A percentile compares a stretch with the other conserved stretches of the same genome.
Evolutionary conservation across 2,797 vertebrate genomes (phyloP).

Genomic region (Gastrophryne carolinensis): DNA sequence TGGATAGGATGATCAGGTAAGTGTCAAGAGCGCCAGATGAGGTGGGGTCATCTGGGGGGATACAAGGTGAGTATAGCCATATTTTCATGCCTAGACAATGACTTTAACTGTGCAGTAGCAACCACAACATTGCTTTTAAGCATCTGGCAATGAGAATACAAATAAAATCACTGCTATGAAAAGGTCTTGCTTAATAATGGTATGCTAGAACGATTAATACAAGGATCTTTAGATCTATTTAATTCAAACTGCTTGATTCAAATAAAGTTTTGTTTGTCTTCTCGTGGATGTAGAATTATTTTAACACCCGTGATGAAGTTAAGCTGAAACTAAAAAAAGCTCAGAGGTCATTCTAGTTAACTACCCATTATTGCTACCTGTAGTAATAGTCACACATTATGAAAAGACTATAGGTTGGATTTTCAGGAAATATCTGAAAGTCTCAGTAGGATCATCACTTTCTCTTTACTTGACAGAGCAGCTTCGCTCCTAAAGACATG

Average conservation of each 20-base stretch:
- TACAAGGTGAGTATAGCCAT: constrained; percentile 1
- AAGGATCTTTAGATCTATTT: constrained; percentile 27
- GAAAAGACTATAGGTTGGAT: constrained; percentile 13
- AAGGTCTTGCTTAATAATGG: constrained; percentile 18
- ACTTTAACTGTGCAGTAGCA: background rate
- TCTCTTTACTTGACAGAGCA: constrained; percentile 31
- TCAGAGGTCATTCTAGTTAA: constrained; percentile 16
- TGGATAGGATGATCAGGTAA: too few species aligned
- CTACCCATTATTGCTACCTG: constrained; percentile 18
- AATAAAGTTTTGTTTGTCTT: constrained; percentile 29
- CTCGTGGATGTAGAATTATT: constrained; percentile 5
- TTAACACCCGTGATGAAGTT: constrained; percentile 10
- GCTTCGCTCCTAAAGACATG: constrained; percentile 8
- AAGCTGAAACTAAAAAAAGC: constrained; percentile 23
- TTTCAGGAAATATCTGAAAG: constrained; percentile 23
- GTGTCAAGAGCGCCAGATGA: too few species aligned
- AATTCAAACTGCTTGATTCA: constrained; percentile 34
- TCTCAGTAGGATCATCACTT: constrained; percentile 30
- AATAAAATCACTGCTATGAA: background rate
- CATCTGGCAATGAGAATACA: background rate
- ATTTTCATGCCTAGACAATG: too few species aligned
- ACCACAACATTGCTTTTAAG: background rate
- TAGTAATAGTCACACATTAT: constrained; percentile 6
- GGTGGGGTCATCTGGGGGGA: too few species aligned
- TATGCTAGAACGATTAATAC: constrained; percentile 15